Evolutionary conservation across 2,888 invertebrate genomes (phyloP), one percentile per base, ranked within the genome.

Genomic region (Drosophila buzzatii): DNA sequence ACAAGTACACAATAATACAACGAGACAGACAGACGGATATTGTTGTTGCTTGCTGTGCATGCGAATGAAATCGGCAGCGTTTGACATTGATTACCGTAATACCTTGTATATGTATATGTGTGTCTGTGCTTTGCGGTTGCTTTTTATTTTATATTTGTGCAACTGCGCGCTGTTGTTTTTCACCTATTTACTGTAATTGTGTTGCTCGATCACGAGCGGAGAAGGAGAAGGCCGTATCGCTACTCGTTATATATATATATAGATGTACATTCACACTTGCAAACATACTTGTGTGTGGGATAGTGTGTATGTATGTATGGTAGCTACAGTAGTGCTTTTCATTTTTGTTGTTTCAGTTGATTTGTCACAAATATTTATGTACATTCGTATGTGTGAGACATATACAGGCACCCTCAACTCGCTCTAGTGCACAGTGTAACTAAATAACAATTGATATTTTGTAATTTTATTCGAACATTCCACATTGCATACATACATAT

Each of bases 81-180:
- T 89, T 90, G 91, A 90, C 90, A 89, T 88, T 90, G 89, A 90
- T 91, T 90, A 90, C 89, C 85, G 86, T 88, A 89, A 89, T 91
- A 89, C 83, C 73, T 82, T 82, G 63, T 69, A 41, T 67, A 51
- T 63, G 44, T 53, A 23, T 45, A 33, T 58, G 18, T 65, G 18
- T 73, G 41, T 64, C 20, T 55, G 63, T 55, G 61, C 49, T 61
- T 64, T 80, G 69, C 73, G 58, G 52, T 63, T 71, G 67, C 39
- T 53, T 71, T 61, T 39, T 33, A 10, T 62, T 68, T 58, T 81
- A 63, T 81, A 85, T 89, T 89, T 87, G 88, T 88, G 83, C 89
- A 85, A 87, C 77, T 82, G 79, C 77, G 70, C 76, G 75, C 71
- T 84, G 74, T 75, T 79, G 76, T 86, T 84, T 86, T 88, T 80